Percentiles rank a stretch among this genome's conserved stretches.
Conservation (phyloP, 2,113 vertebrate genomes). For the Rhabdornis inornatus region DNA sequence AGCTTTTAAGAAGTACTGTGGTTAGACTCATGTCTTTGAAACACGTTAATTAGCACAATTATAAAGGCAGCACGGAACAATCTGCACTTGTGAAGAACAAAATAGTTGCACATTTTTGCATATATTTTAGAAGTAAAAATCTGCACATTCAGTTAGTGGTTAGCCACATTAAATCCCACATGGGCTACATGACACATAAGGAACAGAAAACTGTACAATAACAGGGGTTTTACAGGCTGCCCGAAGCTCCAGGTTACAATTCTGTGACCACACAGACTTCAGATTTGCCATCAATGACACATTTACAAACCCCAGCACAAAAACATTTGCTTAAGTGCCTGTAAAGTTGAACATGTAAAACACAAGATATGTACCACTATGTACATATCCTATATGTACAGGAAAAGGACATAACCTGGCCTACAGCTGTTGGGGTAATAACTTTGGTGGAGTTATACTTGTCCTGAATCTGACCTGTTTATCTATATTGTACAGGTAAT, state of each 20-base stretch:
- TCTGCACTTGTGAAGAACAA: slow-evolving; percentile 25
- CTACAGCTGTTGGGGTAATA: not conserved
- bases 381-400: not conserved
- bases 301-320: not conserved
- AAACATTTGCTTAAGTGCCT: not conserved
- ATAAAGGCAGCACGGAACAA: not conserved
- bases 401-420: not conserved
- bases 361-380: not conserved
- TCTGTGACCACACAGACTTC: not conserved
- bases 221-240: not conserved
- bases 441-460: not conserved
- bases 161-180: not conserved
- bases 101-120: slow-evolving; percentile 1
- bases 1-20: not conserved
- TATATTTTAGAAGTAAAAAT: not conserved
- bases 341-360: not conserved
- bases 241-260: not conserved
- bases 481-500: not conserved
- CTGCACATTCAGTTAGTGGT: not conserved
- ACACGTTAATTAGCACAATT: slow-evolving; percentile 15
- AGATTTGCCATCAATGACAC: not conserved
- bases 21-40: not conserved
- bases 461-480: not conserved
- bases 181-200: not conserved
- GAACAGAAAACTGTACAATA: not conserved